Conservation (phyloP, 2,888 invertebrate species). For the Drosophila merina region DNA sequence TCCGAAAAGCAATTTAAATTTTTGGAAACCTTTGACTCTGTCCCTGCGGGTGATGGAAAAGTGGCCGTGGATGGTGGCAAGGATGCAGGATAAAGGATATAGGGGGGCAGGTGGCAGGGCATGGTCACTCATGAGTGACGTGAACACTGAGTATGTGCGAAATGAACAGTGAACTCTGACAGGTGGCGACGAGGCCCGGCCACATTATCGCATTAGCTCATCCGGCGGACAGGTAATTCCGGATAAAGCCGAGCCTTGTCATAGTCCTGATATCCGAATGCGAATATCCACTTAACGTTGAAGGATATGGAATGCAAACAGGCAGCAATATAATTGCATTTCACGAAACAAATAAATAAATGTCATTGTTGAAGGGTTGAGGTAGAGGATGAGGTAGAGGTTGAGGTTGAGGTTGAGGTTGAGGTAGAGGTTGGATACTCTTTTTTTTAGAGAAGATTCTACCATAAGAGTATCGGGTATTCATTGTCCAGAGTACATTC, state of each 20-base stretch:
- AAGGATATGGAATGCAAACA: neutral
- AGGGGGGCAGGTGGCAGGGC: too few species aligned
- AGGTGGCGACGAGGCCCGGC: constrained; percentile 4
- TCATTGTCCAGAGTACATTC: constrained; percentile 6
- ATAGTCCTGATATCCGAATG: constrained; percentile 4
- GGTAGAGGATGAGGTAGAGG: neutral
- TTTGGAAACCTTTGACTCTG: too few species aligned
- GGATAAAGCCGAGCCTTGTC: constrained; percentile 6
- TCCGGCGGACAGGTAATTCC: constrained; percentile 27
- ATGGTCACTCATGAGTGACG: constrained; percentile 21
- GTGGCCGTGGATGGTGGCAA: too few species aligned
- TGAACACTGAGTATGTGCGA: constrained; percentile 4
- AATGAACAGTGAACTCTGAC: constrained; percentile 14
- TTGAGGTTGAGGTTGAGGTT: neutral
- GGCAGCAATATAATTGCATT: neutral
- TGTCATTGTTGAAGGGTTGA: neutral
- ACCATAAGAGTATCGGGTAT: neutral
- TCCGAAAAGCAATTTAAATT: too few species aligned
- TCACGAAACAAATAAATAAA: neutral
- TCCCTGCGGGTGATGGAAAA: too few species aligned
- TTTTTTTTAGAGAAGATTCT: neutral
- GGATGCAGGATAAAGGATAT: too few species aligned
- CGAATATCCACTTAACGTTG: neutral
- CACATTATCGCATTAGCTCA: constrained; percentile 26
- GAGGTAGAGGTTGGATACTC: neutral